Evolutionary conservation across 2,888 invertebrate species (phyloP), one percentile per base, ranked within the genome.

Genomic region (Antheraea yamamai): DNA sequence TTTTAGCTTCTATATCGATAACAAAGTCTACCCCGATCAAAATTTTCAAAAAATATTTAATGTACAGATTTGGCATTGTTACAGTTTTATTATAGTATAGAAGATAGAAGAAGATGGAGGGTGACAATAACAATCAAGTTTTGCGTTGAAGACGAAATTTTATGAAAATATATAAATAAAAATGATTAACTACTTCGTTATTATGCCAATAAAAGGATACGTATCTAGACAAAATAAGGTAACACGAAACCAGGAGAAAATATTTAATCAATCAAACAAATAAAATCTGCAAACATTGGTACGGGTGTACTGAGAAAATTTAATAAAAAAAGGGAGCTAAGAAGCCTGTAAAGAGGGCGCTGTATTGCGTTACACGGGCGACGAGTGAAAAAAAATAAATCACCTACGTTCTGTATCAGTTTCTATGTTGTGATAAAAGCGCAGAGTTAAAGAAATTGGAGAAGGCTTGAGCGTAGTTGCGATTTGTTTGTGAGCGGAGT

Each of bases 201-300:
- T 64, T 26, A 66, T 26, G n/a, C 10, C 26, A 66, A 30, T 16
- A 66, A 66, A 66, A 66, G 26, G 14, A 26, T 23, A 61, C 10
- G 4, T 16, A 20, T 66, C 14, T 30, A 66, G 10, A 23, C 26
- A 30, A 66, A 30, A 23, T 70, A 70, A 39, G 2, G 70, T n/a
- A 70, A 70, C 70, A 39, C 18, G 70, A 70, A 70, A 70, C 70
- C 39, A 39, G 10, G 39, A 39, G 64, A 30, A 16, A 18, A 12
- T 70, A 39, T 70, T 70, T 70, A 70, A 70, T 70, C 70, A 70
- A 70, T 70, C 70, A 70, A 70, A 68, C 68, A 20, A 68, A 39
- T 39, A n/a, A 66, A 66, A 66, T 12, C 30, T 66, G 64, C 64
- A 14, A 66, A 66, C 64, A 66, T 66, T 16, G 26, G 30, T 26